Evolutionary conservation across 2,888 invertebrate genomes (phyloP).

Genomic region (Idaea dimidiata): DNA sequence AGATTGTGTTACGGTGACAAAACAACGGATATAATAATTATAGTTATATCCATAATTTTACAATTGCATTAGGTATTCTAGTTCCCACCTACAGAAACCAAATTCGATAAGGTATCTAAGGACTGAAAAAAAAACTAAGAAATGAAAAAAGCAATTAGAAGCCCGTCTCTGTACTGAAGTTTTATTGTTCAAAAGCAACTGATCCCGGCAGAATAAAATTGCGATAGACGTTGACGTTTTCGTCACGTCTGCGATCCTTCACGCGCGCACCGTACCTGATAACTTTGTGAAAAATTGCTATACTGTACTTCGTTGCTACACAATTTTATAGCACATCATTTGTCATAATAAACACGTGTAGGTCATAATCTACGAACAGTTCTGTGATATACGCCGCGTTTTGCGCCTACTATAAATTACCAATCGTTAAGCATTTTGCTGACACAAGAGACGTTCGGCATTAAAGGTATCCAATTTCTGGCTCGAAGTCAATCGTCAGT

Average conservation of each 20-base stretch:
- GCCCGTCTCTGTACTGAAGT: constrained; percentile 28
- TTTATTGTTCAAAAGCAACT: constrained; percentile 52
- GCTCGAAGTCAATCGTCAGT: not conserved
- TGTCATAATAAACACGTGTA: not conserved
- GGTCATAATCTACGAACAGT: not conserved
- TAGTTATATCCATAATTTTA: no score
- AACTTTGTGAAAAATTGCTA: constrained; percentile 8
- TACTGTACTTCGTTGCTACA: not conserved
- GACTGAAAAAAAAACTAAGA: not conserved
- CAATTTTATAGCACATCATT: not conserved
- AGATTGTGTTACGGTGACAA: no score
- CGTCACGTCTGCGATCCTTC: constrained; percentile 61
- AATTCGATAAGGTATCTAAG: not conserved
- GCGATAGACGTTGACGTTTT: constrained; percentile 42
- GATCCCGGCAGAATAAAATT: constrained; percentile 50
- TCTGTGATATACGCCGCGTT: not conserved
- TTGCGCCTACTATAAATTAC: not conserved
- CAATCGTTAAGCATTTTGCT: not conserved
- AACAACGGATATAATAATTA: no score
- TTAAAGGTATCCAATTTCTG: no score
- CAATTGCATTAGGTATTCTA: not conserved
- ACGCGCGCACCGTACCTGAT: constrained; percentile 43
- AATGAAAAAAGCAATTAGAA: constrained; percentile 5
- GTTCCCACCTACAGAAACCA: not conserved
- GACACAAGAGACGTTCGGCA: not conserved